These are phyloP conservation scores for Tonatia bakeri DNA, from an alignment of 2,113 vertebrate genomes.

Conservation along the genomic window DNA sequence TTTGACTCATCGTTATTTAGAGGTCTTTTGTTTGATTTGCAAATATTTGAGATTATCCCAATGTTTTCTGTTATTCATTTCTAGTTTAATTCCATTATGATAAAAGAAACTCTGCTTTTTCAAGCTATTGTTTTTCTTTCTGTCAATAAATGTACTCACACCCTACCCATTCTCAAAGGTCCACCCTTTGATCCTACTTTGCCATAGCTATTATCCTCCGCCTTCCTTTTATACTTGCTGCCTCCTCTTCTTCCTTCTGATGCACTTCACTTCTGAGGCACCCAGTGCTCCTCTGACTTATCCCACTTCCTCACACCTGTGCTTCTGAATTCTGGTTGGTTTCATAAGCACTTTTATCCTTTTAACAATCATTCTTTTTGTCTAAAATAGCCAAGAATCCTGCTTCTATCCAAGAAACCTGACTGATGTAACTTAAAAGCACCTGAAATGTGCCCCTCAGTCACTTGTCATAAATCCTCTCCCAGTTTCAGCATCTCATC, in stretches of 20 bases:
- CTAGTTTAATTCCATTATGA: background rate
- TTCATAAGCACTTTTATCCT: background rate
- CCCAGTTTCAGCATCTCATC: background rate
- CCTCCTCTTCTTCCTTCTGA: background rate
- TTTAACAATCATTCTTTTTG: background rate
- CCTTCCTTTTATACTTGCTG: background rate
- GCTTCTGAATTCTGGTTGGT: background rate
- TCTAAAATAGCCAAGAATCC: background rate
- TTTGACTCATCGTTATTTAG: background rate
- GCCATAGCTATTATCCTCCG: background rate
- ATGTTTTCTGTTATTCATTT: background rate
- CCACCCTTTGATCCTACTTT: background rate
- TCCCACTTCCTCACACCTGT: background rate
- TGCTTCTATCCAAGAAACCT: background rate
- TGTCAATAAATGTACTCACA: background rate
- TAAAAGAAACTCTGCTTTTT: background rate
- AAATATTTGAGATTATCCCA: background rate
- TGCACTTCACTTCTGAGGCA: background rate
- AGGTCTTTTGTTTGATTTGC: background rate
- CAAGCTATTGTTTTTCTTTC: background rate
- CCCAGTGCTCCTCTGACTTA: background rate
- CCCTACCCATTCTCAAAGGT: background rate
- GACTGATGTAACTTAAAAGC: background rate
- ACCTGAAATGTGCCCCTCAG: background rate
- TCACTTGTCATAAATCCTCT: background rate